Percentiles rank a stretch among this genome's conserved stretches.
Evolutionary conservation across 2,888 invertebrate species (phyloP).

Genomic region (Cheilosia urbana): DNA sequence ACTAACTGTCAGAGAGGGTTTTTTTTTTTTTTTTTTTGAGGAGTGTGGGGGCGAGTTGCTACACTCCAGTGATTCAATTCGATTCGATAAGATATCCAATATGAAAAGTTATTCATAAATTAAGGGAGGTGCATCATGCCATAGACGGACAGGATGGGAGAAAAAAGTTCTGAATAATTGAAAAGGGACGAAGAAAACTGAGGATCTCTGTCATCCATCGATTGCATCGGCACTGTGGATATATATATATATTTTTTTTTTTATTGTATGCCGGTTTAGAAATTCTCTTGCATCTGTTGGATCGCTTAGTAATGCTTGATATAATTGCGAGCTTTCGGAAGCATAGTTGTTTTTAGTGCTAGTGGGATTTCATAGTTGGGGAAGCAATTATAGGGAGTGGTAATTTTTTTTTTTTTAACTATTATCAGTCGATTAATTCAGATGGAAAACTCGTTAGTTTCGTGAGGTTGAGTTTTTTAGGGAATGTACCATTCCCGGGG

Average conservation of each 20-base stretch:
- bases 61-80: constrained; percentile 16
- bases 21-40: background rate
- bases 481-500: background rate
- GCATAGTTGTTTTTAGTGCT: constrained; percentile 9
- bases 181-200: constrained; percentile 13
- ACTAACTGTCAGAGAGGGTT: constrained; percentile 1
- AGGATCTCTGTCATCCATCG: constrained; percentile 34
- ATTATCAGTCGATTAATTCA: background rate
- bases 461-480: background rate
- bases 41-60: too few relatives aligned
- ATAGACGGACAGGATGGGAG: background rate
- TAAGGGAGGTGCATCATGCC: background rate
- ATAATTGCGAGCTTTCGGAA: constrained; percentile 29
- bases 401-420: background rate
- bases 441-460: background rate
- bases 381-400: constrained; percentile 10
- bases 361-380: constrained; percentile 34
- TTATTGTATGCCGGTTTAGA: background rate
- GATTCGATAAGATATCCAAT: constrained; percentile 20
- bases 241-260: background rate
- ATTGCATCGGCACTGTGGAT: constrained; percentile 37
- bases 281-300: constrained; percentile 1
- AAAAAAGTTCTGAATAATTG: constrained; percentile 34
- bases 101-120: constrained; percentile 43
- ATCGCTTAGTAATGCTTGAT: constrained; percentile 25